Conservation (phyloP, 2,888 invertebrate genomes). For the Agrochola circellaris region DNA sequence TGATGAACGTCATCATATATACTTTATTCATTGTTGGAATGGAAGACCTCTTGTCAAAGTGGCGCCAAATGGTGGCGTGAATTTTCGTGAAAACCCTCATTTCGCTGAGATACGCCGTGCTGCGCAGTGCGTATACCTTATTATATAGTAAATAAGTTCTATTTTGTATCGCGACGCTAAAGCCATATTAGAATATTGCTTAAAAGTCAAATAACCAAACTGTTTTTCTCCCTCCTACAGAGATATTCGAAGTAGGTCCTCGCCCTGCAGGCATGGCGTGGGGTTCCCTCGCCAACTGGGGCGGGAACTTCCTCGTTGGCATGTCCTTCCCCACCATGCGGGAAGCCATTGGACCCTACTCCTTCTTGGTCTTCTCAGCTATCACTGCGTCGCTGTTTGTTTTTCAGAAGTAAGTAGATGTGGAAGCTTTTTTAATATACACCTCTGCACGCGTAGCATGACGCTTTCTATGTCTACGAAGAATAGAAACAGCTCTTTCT, state of each 20-base stretch:
- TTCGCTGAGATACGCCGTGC: no score
- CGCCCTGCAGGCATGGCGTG: constrained; percentile 96
- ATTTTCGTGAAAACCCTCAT: no score
- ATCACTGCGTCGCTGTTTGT: constrained; percentile 89
- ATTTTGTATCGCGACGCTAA: background rate
- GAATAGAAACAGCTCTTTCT: no score
- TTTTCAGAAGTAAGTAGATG: constrained; percentile 91
- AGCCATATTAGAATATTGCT: background rate
- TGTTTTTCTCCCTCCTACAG: constrained; percentile 77
- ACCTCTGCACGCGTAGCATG: no score
- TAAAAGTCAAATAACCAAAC: background rate
- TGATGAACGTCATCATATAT: no score
- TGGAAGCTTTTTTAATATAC: background rate
- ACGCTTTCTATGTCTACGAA: no score
- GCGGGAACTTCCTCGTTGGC: constrained; percentile 96
- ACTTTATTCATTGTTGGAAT: no score
- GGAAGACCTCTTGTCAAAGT: no score
- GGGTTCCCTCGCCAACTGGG: constrained; percentile 97
- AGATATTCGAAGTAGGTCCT: constrained; percentile 96
- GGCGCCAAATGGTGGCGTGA: no score
- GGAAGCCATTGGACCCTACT: constrained; percentile 92
- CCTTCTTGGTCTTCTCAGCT: constrained; percentile 94
- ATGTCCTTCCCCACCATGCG: constrained; percentile 94
- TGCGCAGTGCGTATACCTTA: no score
- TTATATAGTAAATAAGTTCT: no score